phyloP scores from a whole-genome alignment of 2,797 vertebrate genomes.

The Falco peregrinus region DNA sequence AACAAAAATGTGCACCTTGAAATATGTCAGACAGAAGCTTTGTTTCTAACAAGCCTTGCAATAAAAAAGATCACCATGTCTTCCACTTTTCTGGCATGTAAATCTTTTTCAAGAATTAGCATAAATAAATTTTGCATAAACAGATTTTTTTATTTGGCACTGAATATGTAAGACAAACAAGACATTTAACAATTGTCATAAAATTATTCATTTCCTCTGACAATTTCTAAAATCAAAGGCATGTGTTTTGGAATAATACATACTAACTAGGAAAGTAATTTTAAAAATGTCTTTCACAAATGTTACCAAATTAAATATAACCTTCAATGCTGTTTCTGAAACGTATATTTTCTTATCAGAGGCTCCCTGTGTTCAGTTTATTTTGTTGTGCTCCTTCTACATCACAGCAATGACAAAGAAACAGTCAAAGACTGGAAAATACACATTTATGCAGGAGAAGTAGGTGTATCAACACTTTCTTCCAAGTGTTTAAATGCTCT shows the following conservation, averaged over 20 bases:
- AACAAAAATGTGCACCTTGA: neutral
- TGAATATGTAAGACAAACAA: conserved; percentile 24
- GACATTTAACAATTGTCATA: neutral
- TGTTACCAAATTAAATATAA: conserved; percentile 18
- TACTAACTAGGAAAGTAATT: conserved; percentile 16
- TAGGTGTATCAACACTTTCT: neutral
- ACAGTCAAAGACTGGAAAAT: neutral
- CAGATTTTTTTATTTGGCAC: conserved; percentile 3
- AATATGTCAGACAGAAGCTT: neutral
- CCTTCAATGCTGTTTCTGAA: neutral
- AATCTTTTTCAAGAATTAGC: neutral
- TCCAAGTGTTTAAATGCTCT: neutral
- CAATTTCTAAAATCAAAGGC: conserved; percentile 34
- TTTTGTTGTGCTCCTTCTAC: neutral
- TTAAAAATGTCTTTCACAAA: neutral
- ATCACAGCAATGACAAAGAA: neutral
- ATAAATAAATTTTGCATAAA: conserved; percentile 17
- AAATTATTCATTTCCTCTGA: conserved; percentile 38
- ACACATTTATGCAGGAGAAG: neutral
- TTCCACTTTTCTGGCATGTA: neutral
- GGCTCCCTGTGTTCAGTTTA: neutral
- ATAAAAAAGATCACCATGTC: neutral
- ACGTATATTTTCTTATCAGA: neutral
- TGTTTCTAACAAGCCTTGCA: neutral
- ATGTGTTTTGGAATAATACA: conserved; percentile 32